Percentiles rank a stretch among this genome's conserved stretches.
These are phyloP conservation scores for Macrocentrus cingulum DNA, from an alignment of 1,140 invertebrate genomes.

Conservation along the genomic window DNA sequence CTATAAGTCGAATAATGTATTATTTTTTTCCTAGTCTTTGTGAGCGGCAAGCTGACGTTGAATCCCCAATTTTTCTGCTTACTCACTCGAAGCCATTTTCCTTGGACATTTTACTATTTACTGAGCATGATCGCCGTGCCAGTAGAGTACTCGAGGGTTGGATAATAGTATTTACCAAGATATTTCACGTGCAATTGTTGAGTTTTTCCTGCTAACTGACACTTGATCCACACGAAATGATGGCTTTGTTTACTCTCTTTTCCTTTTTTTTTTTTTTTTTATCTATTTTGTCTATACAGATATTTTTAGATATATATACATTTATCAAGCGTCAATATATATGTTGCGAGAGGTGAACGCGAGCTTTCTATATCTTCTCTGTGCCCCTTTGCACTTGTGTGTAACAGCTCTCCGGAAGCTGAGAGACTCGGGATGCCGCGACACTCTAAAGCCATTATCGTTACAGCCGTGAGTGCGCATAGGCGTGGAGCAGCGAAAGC, in stretches of 20 bases:
- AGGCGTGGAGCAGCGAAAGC: not conserved
- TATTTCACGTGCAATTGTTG: no score
- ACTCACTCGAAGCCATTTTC: slow-evolving; percentile 31
- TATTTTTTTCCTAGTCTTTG: slow-evolving; percentile 18
- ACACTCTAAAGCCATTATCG: slow-evolving; percentile 51
- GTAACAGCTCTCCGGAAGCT: slow-evolving; percentile 14
- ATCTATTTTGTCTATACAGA: no score
- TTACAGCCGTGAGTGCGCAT: slow-evolving; percentile 29
- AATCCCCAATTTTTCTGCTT: slow-evolving; percentile 30
- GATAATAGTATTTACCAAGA: slow-evolving; percentile 13
- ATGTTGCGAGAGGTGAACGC: no score
- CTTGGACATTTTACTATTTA: slow-evolving; percentile 36
- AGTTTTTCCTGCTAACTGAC: no score
- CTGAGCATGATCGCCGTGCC: no score
- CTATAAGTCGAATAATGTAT: no score
- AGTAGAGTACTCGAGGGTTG: not conserved
- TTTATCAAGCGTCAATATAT: no score
- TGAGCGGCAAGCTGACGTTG: slow-evolving; percentile 33
- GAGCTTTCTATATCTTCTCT: not conserved
- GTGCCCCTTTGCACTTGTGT: slow-evolving; percentile 10
- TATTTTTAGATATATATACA: no score
- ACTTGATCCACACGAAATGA: no score
- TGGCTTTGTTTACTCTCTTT: no score
- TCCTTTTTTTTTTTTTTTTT: no score
- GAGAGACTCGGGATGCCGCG: slow-evolving; percentile 34